These are phyloP conservation scores for Psammodynastes pulverulentus DNA, from an alignment of 2,113 vertebrate species.

Conservation along the genomic window DNA sequence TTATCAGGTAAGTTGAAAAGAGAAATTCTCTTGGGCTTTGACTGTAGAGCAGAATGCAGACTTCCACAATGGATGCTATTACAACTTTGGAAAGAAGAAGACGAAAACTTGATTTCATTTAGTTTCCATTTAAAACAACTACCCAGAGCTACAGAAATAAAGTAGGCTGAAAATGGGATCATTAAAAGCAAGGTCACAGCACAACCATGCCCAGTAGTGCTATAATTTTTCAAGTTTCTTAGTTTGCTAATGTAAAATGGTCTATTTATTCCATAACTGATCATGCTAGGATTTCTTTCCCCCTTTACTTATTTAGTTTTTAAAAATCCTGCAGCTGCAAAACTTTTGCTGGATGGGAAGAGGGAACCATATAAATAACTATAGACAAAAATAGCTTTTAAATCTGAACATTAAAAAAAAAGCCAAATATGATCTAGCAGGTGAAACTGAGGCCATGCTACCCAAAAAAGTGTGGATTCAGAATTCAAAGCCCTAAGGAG, in stretches of 20 bases:
- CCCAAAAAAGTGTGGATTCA: not conserved
- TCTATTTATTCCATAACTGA: not conserved
- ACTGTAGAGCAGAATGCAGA: not conserved
- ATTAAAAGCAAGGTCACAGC: not conserved
- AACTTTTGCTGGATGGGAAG: not conserved
- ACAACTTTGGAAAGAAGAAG: not conserved
- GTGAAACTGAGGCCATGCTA: not conserved
- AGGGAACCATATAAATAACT: not conserved
- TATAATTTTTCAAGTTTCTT: not conserved
- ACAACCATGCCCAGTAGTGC: not conserved
- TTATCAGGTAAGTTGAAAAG: not conserved
- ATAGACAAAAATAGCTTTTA: not conserved
- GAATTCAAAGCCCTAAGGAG: conserved; percentile 9
- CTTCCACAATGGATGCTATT: not conserved
- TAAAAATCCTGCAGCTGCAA: not conserved
- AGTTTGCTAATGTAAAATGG: not conserved
- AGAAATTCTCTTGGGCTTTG: not conserved
- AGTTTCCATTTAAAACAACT: not conserved
- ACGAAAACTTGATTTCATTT: not conserved
- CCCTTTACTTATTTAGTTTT: not conserved
- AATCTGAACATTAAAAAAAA: not conserved
- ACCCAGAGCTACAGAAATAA: not conserved
- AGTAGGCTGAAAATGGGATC: not conserved
- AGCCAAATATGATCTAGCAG: not conserved
- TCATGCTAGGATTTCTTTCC: not conserved